Base-by-base conservation (phyloP, 64 coral and sea anemone species). In the Stichodactyla mertensii region DNA sequence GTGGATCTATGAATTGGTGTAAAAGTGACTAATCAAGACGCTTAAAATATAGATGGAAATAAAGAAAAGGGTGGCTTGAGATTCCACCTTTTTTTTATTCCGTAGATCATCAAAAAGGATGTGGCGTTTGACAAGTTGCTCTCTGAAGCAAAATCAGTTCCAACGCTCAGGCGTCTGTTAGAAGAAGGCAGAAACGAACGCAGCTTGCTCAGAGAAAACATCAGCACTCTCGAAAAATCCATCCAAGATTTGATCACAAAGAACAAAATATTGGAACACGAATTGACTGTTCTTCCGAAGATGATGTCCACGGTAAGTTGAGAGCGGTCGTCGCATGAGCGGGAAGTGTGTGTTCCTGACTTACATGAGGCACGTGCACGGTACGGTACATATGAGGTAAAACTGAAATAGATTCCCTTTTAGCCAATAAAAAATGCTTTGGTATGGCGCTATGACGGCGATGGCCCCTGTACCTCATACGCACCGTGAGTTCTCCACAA, bases 201-300 rank as follows among this genome's bases (percentile, higher is more conserved):
- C 0, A 11, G 19, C 4, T 5, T 12, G 16, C 78, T 81, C 51
- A 14, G 9, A 28, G 51, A 53, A 54, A 55, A 81, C 6, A 5
- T 81, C 78, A 16, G 54, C 10, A 16, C 51, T 19, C 15, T 81
- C 13, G 78, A 81, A 81, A 81, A 81, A 81, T 81, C 52, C 51
- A 31, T 19, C 0, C 78, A 54, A 81, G 78, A 81, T 55, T 81
- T 81, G 26, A 81, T 28, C 15, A 81, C 78, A 16, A 81, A 81
- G 16, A 81, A 81, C 53, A 81, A 15, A 45, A 31, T 55, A 20
- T 22, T 81, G 78, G 78, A 81, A 81, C 78, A 81, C 10, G 78
- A 81, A 20, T 53, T 81, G 51, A 81, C 78, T 28, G 15, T 81
- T 20, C 16, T 81, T 2, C 77, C 77, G 11, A 78, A 78, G 22